These are phyloP conservation scores for Hypocryptadius cinnamomeus DNA, from an alignment of 2,113 vertebrate species.

Conservation along the genomic window DNA sequence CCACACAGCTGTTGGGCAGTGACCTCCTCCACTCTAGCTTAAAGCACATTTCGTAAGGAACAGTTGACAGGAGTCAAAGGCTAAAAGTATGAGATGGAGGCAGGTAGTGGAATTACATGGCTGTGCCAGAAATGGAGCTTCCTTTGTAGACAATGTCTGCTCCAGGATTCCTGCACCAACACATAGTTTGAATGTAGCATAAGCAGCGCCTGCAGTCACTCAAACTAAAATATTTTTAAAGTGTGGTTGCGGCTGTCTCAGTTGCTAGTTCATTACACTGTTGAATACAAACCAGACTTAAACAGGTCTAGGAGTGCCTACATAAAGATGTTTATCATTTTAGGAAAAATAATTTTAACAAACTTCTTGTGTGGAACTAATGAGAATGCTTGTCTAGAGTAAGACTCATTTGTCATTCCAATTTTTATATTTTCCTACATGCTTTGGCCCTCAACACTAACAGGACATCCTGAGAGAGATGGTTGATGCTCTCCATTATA, in stretches of 20 bases:
- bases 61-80: not conserved
- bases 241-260: not conserved
- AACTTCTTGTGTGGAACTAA: not conserved
- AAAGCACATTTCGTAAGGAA: not conserved
- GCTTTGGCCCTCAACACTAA: not conserved
- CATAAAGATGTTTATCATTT: not conserved
- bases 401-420: not conserved
- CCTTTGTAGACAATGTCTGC: not conserved
- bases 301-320: not conserved
- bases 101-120: not conserved
- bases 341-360: not conserved
- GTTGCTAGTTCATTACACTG: not conserved
- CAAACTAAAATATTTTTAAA: not conserved
- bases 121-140: not conserved
- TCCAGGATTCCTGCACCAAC: not conserved
- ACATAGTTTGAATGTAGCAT: not conserved
- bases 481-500: not conserved
- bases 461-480: not conserved
- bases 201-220: not conserved
- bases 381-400: not conserved
- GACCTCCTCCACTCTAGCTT: not conserved
- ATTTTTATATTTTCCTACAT: not conserved
- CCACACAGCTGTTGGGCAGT: not conserved
- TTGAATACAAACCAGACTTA: not conserved
- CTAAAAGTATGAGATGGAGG: not conserved